phyloP scores from a whole-genome alignment of 2,113 vertebrate species.

The Salvelinus sp. region DNA sequence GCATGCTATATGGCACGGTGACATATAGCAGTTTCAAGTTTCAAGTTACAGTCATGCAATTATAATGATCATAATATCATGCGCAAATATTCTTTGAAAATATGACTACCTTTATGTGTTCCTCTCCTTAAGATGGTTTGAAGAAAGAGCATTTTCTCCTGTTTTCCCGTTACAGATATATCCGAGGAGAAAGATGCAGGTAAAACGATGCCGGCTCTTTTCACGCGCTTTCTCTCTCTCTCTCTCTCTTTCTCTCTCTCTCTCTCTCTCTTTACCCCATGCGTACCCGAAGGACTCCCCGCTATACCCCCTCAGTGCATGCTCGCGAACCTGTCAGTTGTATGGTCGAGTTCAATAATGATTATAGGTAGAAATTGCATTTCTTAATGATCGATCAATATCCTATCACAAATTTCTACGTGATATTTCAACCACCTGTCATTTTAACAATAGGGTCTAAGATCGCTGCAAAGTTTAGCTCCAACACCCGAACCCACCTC shows the following conservation, averaged over 20 bases:
- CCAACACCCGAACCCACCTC: too few species aligned
- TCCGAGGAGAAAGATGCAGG: constrained; percentile 33
- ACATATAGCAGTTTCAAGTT: too few species aligned
- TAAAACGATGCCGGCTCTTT: constrained; percentile 3
- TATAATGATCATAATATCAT: too few species aligned
- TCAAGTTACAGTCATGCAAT: too few species aligned
- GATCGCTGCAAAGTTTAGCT: too few species aligned
- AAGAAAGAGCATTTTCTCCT: constrained; percentile 73
- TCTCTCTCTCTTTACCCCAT: constrained; percentile 9
- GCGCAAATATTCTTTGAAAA: too few species aligned
- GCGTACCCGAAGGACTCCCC: too few species aligned
- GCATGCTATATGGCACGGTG: too few species aligned
- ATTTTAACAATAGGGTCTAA: constrained; percentile 4
- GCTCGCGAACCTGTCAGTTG: too few species aligned
- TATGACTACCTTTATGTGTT: constrained; percentile 72
- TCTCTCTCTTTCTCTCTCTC: constrained; percentile 10
- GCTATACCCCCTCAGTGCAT: too few species aligned
- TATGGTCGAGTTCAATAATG: too few species aligned
- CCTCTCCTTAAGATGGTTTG: constrained; percentile 75
- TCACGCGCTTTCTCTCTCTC: not conserved
- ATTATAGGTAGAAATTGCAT: constrained; percentile 2
- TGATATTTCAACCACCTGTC: constrained; percentile 7
- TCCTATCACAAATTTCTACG: not conserved
- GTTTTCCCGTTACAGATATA: constrained; percentile 27
- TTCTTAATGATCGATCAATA: constrained; percentile 46